Evolutionary conservation across 2,797 vertebrate species (phyloP), one percentile per base, ranked within the genome.

Genomic region (Adelosebastes latens): DNA sequence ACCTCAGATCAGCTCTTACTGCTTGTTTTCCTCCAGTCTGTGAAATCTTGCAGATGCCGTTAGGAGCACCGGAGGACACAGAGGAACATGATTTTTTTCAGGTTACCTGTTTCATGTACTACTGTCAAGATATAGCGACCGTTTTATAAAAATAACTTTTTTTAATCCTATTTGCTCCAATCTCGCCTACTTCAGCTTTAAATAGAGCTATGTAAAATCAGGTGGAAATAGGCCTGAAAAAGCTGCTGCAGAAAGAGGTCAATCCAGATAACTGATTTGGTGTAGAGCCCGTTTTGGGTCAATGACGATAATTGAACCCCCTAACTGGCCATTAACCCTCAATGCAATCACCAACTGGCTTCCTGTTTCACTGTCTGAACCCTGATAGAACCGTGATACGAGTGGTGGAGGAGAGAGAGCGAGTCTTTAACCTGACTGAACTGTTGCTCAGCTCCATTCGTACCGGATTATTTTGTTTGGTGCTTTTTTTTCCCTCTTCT

Each of bases 391-490:
- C 55, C 10, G 29, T 61, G 42, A 36, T 58, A 8, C 24, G 46
- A 25, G 32, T 39, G 55, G 20, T 34, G 61, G 27, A 22, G 62
- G 49, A 31, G 20, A 29, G 22, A 63, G 69, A 56, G 32, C 9
- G 67, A 58, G 18, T 72, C 24, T 36, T 58, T 63, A 58, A 79
- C 32, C 62, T 27, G 22, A 46, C 11, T 67, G 46, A 71, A 56
- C 22, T 24, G 29, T 36, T 73, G 20, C 42, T 69, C 24, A 12
- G 64, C 59, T 74, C 74, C 52, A 14, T 52, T n/a, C 9, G 2
- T 39, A 36, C 64, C 59, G 58, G 25, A 76, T 75, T 65, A 74
- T 74, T 61, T 78, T 70, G 65, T 78, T 62, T 55, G 71, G 10
- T 66, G 24, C 29, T 72, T 72, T 18, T 58, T 34, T 25, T 4